Base-by-base conservation (phyloP, 2,888 invertebrate species). In the Diloba caeruleocephala region DNA sequence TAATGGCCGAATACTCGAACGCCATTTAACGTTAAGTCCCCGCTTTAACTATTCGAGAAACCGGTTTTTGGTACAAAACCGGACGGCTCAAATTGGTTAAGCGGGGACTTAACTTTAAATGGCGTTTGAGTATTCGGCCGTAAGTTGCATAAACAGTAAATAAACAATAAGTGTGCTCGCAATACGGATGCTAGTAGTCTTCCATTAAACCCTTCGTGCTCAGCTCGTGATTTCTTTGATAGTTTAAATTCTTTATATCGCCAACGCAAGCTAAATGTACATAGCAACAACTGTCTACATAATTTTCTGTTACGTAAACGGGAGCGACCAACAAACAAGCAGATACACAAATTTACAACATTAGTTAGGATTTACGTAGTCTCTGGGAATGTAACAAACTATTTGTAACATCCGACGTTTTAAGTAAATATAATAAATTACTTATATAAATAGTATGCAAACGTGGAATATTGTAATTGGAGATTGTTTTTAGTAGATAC, bases 171-270 rank as follows among this genome's bases (percentile, higher is more conserved):
- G n/a, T n/a, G n/a, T n/a, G n/a, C n/a, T n/a, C n/a, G n/a, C n/a
- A n/a, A 65, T 58, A 33, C 23, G 31, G n/a, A 6, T 7, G 17
- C 13, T 25, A 9, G 28, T 28, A 37, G 7, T 38, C 26, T 38
- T 34, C 38, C 29, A 8, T 31, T 48, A 41, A 13, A 26, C 12
- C 9, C 32, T 10, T 14, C 44, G 9, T 23, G 56, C 17, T 21
- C 37, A 32, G n/a, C 19, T 32, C 21, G 15, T 44, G 14, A 41
- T 49, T 37, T 12, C 10, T 33, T 21, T 50, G 26, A 33, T 14
- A 17, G 13, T 14, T 29, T 19, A 13, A n/a, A 50, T 9, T 42
- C 9, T 33, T 26, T 4, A 29, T 25, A 8, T 19, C 1, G 5
- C 9, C 4, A 4, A 17, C 10, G 25, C 5, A 29, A 29, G 7